Evolutionary conservation across 2,113 vertebrate species (phyloP), one percentile per base, ranked within the genome.

Genomic region (Hiodon alosoides): DNA sequence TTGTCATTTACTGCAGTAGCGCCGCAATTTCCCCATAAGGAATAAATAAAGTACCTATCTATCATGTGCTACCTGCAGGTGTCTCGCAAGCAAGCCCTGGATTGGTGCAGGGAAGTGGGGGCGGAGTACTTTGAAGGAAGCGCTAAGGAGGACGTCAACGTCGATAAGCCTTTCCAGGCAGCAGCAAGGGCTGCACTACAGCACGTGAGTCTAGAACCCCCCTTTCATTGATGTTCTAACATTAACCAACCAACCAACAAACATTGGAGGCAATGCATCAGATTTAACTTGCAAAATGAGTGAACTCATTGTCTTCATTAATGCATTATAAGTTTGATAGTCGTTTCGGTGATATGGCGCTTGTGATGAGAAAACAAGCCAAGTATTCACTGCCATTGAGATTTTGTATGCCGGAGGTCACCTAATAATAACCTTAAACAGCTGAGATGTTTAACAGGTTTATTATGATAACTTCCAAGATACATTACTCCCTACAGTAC

Each of bases 401-500:
- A 52, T n/a, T 59, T 0, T 59, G 58, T 11, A 71, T 31, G 14
- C 7, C 16, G 11, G 65, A 54, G 64, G 10, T 50, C n/a, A 59
- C 55, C 14, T 59, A 51, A 47, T 11, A 83, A 46, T 71, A 60
- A 4, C 58, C 17, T 54, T 58, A n/a, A 14, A 55, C 54, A 7
- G 77, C 51, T 50, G 4, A 80, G 46, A 79, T 85, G 82, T 90
- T 89, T 86, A 85, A 87, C 86, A 87, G 86, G 87, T 89, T 90
- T 89, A 86, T 88, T 89, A 87, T 90, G 88, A 88, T 88, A 90
- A 89, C 14, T 11, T 57, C 11, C 55, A 90, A 87, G 84, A 87
- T 88, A 88, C 87, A 87, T 90, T 88, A 85, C 84, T 89, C 83
- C 85, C 86, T 90, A 86, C 89, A 91, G 89, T 88, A 90, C 83